Conservation (phyloP, 2,888 invertebrate species). For the Dexiosoma caninum region DNA sequence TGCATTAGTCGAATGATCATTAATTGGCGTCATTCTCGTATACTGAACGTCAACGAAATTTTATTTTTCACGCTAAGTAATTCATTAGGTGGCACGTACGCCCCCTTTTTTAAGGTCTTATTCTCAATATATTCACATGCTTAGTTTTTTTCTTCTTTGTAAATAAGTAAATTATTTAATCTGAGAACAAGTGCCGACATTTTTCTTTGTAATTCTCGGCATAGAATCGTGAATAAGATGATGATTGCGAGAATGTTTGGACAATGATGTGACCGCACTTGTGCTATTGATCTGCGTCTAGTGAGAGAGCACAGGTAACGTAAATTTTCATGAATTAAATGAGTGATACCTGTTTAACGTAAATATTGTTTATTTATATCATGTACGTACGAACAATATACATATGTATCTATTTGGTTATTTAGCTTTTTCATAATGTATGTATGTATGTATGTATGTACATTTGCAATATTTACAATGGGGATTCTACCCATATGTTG, state of each 20-base stretch:
- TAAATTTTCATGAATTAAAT: conserved; percentile 60
- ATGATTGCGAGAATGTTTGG: background rate
- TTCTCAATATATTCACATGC: background rate
- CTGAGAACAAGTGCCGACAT: conserved; percentile 32
- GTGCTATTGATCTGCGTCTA: conserved; percentile 11
- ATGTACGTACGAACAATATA: background rate
- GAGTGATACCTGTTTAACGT: conserved; percentile 55
- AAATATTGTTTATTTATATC: conserved; percentile 22
- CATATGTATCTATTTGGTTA: too few species aligned
- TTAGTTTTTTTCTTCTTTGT: conserved; percentile 5
- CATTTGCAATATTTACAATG: background rate
- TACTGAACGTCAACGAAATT: background rate
- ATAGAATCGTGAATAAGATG: conserved; percentile 1
- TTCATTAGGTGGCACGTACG: conserved; percentile 23
- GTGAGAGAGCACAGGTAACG: conserved; percentile 17
- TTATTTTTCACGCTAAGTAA: conserved; percentile 8
- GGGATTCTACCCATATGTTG: background rate
- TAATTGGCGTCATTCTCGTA: conserved; percentile 38
- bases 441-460: background rate
- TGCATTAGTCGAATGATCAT: conserved; percentile 52
- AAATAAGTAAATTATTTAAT: conserved; percentile 41
- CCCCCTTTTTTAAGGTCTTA: conserved; percentile 24
- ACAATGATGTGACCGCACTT: background rate
- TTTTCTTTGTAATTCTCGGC: background rate
- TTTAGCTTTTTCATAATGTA: background rate